Percentiles rank a stretch among this genome's conserved stretches.
Conservation (phyloP, 2,888 invertebrate genomes). For the Tyria jacobaeae region DNA sequence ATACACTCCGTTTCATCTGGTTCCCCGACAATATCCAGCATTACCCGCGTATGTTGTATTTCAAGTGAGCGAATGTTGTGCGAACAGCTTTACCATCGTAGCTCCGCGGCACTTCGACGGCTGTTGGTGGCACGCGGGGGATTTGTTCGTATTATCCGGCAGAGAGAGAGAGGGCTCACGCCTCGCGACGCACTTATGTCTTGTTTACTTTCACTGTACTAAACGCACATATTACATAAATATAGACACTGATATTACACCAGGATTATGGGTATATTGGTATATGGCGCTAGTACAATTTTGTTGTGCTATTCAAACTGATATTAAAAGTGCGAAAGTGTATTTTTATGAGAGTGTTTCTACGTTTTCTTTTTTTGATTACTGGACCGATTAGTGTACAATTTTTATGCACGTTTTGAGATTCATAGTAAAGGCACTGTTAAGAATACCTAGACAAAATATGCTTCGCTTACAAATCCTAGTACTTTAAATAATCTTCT, state of each 20-base stretch:
- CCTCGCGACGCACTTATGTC: slow-evolving; percentile 7
- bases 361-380: too few species aligned
- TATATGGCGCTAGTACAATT: neutral
- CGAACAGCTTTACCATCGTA: neutral
- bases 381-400: too few species aligned
- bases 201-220: neutral
- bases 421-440: too few species aligned
- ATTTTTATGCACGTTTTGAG: too few species aligned
- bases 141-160: slow-evolving; percentile 24
- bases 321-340: too few species aligned
- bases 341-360: too few species aligned
- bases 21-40: neutral
- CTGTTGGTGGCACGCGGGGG: slow-evolving; percentile 16
- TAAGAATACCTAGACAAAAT: too few species aligned
- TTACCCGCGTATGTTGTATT: neutral
- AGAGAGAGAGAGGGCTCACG: slow-evolving; percentile 4
- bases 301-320: too few species aligned
- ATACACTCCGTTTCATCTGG: slow-evolving; percentile 1
- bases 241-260: neutral
- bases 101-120: slow-evolving; percentile 1
- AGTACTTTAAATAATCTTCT: neutral
- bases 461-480: too few species aligned
- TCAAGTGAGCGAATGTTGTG: neutral
- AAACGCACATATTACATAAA: neutral
- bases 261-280: neutral